Percentiles rank a stretch among this genome's conserved stretches.
Conservation (phyloP, 2,888 invertebrate species). For the Acanthacorydalis orientalis region DNA sequence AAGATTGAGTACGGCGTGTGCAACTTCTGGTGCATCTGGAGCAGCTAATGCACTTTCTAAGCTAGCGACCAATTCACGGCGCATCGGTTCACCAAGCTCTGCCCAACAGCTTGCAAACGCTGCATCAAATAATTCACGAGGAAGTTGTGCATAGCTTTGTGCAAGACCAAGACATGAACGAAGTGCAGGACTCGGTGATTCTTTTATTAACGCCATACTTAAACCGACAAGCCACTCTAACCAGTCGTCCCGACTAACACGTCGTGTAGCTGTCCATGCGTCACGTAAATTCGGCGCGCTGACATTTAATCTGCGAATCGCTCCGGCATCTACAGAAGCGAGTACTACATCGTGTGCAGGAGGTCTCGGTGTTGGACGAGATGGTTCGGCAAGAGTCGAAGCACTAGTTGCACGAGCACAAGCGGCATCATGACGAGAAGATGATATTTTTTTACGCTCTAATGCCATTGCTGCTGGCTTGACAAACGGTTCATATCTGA, state of each 20-base stretch:
- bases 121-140: slow-evolving; percentile 93
- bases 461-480: slow-evolving; percentile 79
- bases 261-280: slow-evolving; percentile 80
- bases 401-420: slow-evolving; percentile 7
- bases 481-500: slow-evolving; percentile 38
- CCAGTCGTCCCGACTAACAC: slow-evolving; percentile 98
- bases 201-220: slow-evolving; percentile 83
- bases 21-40: slow-evolving; percentile 88
- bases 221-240: slow-evolving; percentile 88
- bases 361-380: background rate
- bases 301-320: slow-evolving; percentile 67
- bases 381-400: slow-evolving; percentile 9
- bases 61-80: slow-evolving; percentile 70
- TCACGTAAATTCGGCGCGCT: slow-evolving; percentile 70
- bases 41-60: slow-evolving; percentile 81
- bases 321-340: slow-evolving; percentile 48
- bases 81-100: slow-evolving; percentile 65
- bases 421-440: slow-evolving; percentile 25
- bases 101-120: slow-evolving; percentile 99
- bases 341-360: slow-evolving; percentile 41
- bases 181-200: slow-evolving; percentile 88
- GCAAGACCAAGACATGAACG: slow-evolving; percentile 81
- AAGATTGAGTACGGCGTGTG: slow-evolving; percentile 89
- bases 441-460: slow-evolving; percentile 60
- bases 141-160: slow-evolving; percentile 88